A percentile compares a stretch with the other conserved stretches of the same genome.
phyloP scores from a whole-genome alignment of 2,888 invertebrate species.

The Drosophila demipolita region DNA sequence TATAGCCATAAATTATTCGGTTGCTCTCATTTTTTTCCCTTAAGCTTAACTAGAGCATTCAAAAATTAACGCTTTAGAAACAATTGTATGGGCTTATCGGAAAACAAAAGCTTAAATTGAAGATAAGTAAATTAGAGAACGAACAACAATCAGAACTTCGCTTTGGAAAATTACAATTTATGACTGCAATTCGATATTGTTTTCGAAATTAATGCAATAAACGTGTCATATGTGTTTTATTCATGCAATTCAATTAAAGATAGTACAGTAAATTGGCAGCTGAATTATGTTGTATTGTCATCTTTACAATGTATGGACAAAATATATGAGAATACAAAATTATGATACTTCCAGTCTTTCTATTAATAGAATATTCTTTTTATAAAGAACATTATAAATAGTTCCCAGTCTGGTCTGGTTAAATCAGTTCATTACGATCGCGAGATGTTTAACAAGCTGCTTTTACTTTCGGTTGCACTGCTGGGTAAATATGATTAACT shows the following conservation, averaged over 20 bases:
- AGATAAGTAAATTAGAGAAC: background rate
- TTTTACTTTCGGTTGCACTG: slow-evolving; percentile 4
- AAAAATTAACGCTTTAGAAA: too few species aligned
- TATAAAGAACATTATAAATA: slow-evolving; percentile 4
- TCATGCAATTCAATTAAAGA: background rate
- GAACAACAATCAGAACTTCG: background rate
- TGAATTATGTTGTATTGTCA: background rate
- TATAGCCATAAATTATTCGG: too few species aligned
- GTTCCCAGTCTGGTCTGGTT: too few species aligned
- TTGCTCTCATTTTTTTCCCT: too few species aligned
- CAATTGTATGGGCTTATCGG: too few species aligned
- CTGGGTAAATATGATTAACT: slow-evolving; percentile 9
- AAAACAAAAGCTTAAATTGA: background rate
- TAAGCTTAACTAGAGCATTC: too few species aligned
- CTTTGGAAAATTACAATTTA: background rate
- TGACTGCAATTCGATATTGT: background rate
- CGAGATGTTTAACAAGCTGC: slow-evolving; percentile 3
- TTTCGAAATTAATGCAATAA: background rate
- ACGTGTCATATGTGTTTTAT: too few species aligned
- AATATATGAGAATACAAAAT: background rate
- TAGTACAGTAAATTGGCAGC: background rate
- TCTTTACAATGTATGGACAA: background rate
- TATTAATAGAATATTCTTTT: background rate
- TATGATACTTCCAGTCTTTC: background rate
- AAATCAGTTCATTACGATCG: background rate